A percentile compares a stretch with the other conserved stretches of the same genome.
Evolutionary conservation across 2,113 vertebrate species (phyloP).

Genomic region (Alligator mississippiensis): DNA sequence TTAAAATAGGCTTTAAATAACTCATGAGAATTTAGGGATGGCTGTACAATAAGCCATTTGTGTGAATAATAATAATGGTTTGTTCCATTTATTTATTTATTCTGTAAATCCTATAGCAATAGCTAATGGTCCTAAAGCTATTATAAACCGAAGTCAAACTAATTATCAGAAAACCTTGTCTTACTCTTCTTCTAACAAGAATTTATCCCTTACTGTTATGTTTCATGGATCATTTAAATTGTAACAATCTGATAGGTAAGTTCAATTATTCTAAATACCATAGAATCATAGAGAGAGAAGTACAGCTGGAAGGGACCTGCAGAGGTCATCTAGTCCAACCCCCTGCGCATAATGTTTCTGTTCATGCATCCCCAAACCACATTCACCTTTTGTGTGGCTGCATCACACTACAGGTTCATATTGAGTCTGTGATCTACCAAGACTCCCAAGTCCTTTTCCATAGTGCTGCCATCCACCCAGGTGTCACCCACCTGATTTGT

Average conservation of each 20-base stretch:
- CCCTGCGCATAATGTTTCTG: neutral
- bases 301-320: neutral
- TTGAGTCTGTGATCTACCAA: too few species aligned
- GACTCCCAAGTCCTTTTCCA: too few species aligned
- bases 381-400: too few species aligned
- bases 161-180: neutral
- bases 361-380: rapidly evolving
- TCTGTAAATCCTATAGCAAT: neutral
- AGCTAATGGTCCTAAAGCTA: neutral
- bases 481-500: too few species aligned
- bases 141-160: neutral
- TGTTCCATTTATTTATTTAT: neutral
- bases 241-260: neutral
- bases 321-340: neutral
- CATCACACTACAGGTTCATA: too few species aligned
- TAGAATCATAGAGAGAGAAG: neutral
- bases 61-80: neutral
- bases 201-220: neutral
- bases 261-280: neutral
- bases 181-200: neutral
- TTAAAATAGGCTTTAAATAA: neutral
- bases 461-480: too few species aligned
- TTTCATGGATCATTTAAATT: neutral
- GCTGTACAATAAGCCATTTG: neutral
- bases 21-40: neutral